Base-by-base conservation (phyloP, 2,113 vertebrate species). In the Nothocercus julius region DNA sequence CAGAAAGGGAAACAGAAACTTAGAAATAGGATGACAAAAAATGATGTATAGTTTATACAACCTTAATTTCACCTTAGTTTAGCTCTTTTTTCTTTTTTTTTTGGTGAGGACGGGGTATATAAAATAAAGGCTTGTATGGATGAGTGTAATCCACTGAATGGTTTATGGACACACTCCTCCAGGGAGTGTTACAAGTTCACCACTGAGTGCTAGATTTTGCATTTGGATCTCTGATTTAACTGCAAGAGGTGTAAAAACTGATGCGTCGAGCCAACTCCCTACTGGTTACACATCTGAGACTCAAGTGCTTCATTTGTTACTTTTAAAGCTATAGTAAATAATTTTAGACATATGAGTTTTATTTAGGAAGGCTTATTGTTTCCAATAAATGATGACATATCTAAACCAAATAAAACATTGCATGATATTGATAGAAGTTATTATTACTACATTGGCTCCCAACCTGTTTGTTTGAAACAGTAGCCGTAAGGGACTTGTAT, bases 211-310 rank as follows among this genome's bases (percentile, higher is more conserved):
- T 96, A 96, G 88, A 89, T 96, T 96, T 97, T 97, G 94, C 94
- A 82, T 97, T 97, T 93, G 93, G 90, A 94, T 96, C 85, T 96
- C 94, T 96, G 94, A 94, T 97, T 97, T 95, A 97, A 95, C 96
- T 96, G 92, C 67, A 84, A 97, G 93, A 97, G 90, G 94, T 97
- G 96, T 95, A 97, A 97, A 97, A 97, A 95, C 88, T 90, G 88
- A 90, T 95, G 66, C 90, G 82, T 96, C 3, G 27, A 96, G 96
- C 95, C 95, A 96, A 32, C 92, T 96, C 95, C 95, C 94, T 96
- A 93, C 95, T 95, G 95, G 92, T 96, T 93, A 90, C 95, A 94
- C 90, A 79, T 94, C 83, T 92, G 92, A 97, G 90, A 82, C 61
- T 69, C 62, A 79, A 90, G 66, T 72, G 85, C 93, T 97, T 91